Conservation (phyloP, 2,888 invertebrate genomes). For the Horisme vitalbata region DNA sequence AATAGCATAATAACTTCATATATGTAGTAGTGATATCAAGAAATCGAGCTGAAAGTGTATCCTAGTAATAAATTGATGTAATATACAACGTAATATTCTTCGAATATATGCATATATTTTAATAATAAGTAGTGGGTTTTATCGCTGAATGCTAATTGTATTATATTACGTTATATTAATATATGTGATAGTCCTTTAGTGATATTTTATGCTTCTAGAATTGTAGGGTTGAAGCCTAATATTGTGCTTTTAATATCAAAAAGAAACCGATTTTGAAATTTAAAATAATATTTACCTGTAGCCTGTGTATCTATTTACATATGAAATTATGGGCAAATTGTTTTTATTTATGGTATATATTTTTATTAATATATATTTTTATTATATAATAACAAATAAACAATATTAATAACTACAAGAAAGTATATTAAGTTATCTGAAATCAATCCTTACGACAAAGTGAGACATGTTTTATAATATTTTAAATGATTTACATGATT, state of each 20-base stretch:
- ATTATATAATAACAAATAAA: too few relatives aligned
- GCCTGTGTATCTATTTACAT: too few relatives aligned
- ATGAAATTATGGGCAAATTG: too few relatives aligned
- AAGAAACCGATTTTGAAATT: constrained; percentile 7
- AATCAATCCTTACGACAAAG: too few relatives aligned
- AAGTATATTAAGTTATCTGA: too few relatives aligned
- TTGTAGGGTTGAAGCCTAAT: constrained; percentile 11
- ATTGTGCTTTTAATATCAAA: constrained; percentile 24
- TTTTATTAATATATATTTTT: too few relatives aligned
- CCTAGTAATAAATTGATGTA: constrained; percentile 72
- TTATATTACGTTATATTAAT: constrained; percentile 29
- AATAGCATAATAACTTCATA: constrained; percentile 4
- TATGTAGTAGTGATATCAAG: constrained; percentile 36
- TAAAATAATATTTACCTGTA: too few relatives aligned
- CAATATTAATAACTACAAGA: too few relatives aligned
- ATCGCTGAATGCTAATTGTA: constrained; percentile 31
- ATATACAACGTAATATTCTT: constrained; percentile 43
- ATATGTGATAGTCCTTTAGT: constrained; percentile 61
- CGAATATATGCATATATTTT: constrained; percentile 28
- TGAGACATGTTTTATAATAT: too few relatives aligned
- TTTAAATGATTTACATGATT: too few relatives aligned
- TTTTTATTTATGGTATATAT: too few relatives aligned
- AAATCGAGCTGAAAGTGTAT: constrained; percentile 68
- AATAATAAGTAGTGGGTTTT: constrained; percentile 41
- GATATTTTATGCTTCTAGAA: constrained; percentile 59